Conservation (phyloP, 2,797 vertebrate genomes). For the Petrocephalus sullivani region DNA sequence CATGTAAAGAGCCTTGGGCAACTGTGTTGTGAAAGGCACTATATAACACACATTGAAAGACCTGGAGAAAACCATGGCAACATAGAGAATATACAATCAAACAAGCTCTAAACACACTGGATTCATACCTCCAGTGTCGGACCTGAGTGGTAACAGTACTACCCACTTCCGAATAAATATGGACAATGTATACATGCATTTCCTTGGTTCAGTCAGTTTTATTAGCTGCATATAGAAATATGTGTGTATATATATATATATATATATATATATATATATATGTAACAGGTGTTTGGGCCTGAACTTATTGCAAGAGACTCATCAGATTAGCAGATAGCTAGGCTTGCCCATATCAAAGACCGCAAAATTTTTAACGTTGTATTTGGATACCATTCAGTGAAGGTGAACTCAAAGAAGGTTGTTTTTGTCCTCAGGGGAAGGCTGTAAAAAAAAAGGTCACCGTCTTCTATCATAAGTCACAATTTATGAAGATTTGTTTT, state of each 20-base stretch:
- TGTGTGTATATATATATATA: too few relatives aligned
- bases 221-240: background rate
- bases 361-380: background rate
- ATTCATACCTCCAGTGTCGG: background rate
- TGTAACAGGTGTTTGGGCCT: too few relatives aligned
- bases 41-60: background rate
- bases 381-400: background rate
- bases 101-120: background rate
- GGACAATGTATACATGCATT: background rate
- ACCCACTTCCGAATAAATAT: background rate
- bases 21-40: background rate
- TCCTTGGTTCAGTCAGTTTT: background rate
- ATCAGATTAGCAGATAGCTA: background rate
- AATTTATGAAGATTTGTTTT: conserved; percentile 9
- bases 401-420: background rate
- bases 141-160: background rate
- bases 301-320: background rate
- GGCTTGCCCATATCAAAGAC: background rate
- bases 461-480: background rate
- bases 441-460: background rate
- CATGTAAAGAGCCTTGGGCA: background rate
- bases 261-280: too few relatives aligned
- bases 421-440: background rate
- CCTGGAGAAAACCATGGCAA: background rate
- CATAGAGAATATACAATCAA: background rate